Conservation (phyloP, 2,113 vertebrate species). For the Felis chaus region DNA sequence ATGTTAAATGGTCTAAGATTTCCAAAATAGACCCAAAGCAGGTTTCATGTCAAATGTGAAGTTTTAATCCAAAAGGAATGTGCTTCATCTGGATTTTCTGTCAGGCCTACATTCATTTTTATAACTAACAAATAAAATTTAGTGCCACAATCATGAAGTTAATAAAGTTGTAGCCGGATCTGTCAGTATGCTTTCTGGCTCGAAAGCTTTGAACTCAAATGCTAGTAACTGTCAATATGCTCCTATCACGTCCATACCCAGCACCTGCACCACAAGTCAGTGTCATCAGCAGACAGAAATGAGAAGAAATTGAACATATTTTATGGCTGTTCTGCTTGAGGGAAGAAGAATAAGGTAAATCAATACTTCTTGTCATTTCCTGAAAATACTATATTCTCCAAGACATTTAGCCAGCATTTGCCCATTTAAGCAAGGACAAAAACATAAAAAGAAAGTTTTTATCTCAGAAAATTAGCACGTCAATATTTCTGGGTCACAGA, state of each 20-base stretch:
- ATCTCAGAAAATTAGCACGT: conserved; percentile 52
- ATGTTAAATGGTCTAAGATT: neutral
- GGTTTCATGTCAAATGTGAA: neutral
- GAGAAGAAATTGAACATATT: conserved; percentile 69
- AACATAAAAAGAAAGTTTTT: conserved; percentile 63
- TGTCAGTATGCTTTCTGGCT: conserved; percentile 47
- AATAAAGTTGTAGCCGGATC: conserved; percentile 7
- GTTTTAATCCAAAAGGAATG: neutral
- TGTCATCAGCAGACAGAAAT: conserved; percentile 68
- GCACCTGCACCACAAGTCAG: conserved; percentile 50
- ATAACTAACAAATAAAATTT: neutral
- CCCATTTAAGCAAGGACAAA: conserved; percentile 74
- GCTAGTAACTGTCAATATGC: conserved; percentile 45
- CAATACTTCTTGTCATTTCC: conserved; percentile 74
- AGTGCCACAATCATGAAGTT: conserved; percentile 9
- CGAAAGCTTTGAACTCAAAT: conserved; percentile 52
- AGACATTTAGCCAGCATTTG: conserved; percentile 60
- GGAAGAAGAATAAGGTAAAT: conserved; percentile 69
- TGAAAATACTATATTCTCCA: conserved; percentile 51
- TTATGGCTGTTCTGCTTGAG: conserved; percentile 75
- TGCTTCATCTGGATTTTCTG: neutral
- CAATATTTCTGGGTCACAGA: conserved; percentile 66
- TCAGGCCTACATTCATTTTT: conserved; percentile 14
- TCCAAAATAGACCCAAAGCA: neutral
- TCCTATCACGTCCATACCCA: conserved; percentile 29